These are phyloP conservation scores for Varanus komodoensis DNA, from an alignment of 2,113 vertebrate species.

Conservation along the genomic window DNA sequence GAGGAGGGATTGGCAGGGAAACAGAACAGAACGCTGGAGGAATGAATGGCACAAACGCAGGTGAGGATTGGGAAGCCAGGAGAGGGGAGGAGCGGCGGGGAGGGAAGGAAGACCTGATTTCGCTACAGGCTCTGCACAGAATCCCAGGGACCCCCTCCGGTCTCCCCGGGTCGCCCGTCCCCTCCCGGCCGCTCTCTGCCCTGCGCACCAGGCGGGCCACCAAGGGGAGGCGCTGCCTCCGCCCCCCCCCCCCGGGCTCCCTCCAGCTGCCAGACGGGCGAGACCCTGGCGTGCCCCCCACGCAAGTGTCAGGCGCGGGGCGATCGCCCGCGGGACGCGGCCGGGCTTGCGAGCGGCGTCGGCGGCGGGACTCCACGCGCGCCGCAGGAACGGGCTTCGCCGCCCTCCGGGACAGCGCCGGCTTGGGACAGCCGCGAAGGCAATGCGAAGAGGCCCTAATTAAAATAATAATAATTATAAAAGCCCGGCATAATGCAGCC, in stretches of 20 bases:
- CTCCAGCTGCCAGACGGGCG: not conserved
- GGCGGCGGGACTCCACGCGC: not conserved
- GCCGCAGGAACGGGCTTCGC: not conserved
- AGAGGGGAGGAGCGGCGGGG: too few relatives aligned
- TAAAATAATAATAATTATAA: not conserved
- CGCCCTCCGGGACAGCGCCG: not conserved
- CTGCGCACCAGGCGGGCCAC: too few relatives aligned
- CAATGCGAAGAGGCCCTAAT: not conserved
- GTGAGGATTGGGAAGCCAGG: too few relatives aligned
- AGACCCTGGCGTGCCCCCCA: not conserved
- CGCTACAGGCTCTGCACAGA: too few relatives aligned
- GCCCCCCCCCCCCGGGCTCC: not conserved
- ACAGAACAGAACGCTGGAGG: too few relatives aligned
- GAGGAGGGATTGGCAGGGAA: too few relatives aligned
- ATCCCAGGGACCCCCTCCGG: too few relatives aligned
- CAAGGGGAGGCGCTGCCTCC: not conserved
- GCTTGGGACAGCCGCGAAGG: not conserved
- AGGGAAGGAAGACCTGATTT: not conserved
- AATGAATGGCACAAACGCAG: not conserved
- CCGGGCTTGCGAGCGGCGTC: not conserved
- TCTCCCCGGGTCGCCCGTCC: too few relatives aligned
- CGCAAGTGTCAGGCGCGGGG: too few relatives aligned
- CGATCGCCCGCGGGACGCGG: too few relatives aligned
- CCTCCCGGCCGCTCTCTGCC: too few relatives aligned
- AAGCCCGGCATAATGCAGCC: slow-evolving; percentile 78